phyloP scores from a whole-genome alignment of 2,113 vertebrate genomes.

The Petaurus breviceps region DNA sequence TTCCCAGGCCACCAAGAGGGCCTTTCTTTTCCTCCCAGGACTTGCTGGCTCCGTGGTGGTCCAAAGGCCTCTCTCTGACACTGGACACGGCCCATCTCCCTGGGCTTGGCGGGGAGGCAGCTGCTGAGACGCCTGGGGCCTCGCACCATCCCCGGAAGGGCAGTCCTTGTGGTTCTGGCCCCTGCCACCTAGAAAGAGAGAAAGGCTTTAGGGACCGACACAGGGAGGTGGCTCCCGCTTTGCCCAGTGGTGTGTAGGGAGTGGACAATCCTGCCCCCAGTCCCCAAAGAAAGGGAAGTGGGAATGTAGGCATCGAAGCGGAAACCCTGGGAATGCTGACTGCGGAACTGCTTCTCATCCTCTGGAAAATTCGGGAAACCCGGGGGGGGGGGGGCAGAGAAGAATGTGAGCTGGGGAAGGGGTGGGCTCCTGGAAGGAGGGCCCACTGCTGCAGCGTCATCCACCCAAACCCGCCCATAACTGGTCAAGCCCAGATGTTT shows the following conservation, averaged over 20 bases:
- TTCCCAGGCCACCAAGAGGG: neutral
- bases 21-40: neutral
- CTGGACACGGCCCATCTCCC: neutral
- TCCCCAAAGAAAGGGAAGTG: too few species aligned
- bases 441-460: too few species aligned
- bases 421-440: too few species aligned
- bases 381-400: too few species aligned
- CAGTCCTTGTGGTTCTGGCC: neutral
- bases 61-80: neutral
- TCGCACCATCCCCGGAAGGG: neutral
- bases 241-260: neutral
- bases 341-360: neutral
- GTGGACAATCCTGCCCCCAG: neutral
- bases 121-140: neutral
- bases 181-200: conserved; percentile 15
- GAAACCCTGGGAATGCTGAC: neutral
- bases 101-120: neutral
- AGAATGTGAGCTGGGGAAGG: fast-evolving
- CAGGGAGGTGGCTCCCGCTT: too few species aligned
- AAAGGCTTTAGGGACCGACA: neutral
- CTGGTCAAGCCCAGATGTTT: too few species aligned
- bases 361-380: neutral
- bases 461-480: neutral
- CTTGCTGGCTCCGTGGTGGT: neutral
- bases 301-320: too few species aligned